Evolutionary conservation across 2,113 vertebrate genomes (phyloP), one percentile per base, ranked within the genome.

Genomic region (Strix aluco): DNA sequence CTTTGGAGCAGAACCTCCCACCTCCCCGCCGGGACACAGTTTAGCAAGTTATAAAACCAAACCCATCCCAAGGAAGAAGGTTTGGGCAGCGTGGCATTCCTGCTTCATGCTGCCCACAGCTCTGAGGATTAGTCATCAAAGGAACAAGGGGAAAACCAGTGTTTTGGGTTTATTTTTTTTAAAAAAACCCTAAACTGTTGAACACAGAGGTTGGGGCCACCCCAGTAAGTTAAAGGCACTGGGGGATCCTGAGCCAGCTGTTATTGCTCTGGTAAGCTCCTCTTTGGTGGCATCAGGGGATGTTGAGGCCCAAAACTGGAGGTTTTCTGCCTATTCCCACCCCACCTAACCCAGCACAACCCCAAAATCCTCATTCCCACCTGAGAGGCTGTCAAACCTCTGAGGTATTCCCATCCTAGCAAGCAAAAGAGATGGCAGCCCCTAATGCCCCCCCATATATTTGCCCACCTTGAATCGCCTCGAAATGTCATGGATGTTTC

Each of bases 1-100:
- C 46, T 75, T 59, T 42, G 8, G 54, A 5, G 2, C 4, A 3
- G 87, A 92, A 62, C 80, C 72, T 95, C 87, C 86, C 44, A n/a
- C 84, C 78, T 89, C 65, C 78, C 91, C 3, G 2, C 46, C 1
- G 30, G 78, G 91, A 92, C 13, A 2, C 13, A 62, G 77, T 61
- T 94, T 74, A 94, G 59, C 63, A 59, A 90, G 26, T 84, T 79
- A 20, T 79, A 89, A 96, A 94, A 80, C 69, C 92, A 91, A 92
- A 89, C 26, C 38, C 44, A 75, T 30, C 81, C 69, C 72, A 71
- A 32, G 52, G 44, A 96, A 38, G 59, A 61, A 88, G 82, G 14
- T 46, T 49, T 73, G 88, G 94, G 63, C 79, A 70, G 65, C 1
- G 4, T 80, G 90, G 47, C 14, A 70, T 65, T 80, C 62, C 63